A percentile compares a stretch with the other conserved stretches of the same genome.
Conservation (phyloP, 2,888 invertebrate genomes). For the Xestia ashworthii region DNA sequence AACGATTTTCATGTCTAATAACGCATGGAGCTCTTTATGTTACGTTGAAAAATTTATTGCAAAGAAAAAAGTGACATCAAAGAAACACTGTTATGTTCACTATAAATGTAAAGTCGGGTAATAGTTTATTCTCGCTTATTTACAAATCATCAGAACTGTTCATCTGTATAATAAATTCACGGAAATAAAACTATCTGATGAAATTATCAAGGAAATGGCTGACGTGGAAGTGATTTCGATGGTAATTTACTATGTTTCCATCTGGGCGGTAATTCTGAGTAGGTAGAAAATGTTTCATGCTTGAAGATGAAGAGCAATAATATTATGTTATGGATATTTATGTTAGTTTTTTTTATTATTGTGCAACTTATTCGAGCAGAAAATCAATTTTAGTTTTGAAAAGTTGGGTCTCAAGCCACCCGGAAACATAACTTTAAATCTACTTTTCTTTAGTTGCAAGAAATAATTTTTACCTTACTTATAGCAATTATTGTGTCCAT, state of each 20-base stretch:
- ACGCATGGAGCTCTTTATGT: constrained; percentile 81
- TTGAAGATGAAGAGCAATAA: constrained; percentile 45
- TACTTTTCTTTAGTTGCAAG: not conserved
- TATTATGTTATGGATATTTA: constrained; percentile 41
- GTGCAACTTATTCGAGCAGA: constrained; percentile 3
- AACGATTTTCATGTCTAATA: constrained; percentile 82
- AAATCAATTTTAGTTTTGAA: constrained; percentile 11
- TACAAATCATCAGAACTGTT: constrained; percentile 67
- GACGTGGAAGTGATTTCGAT: constrained; percentile 57
- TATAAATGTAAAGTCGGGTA: constrained; percentile 72
- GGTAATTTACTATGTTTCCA: constrained; percentile 62
- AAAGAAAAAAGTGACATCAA: constrained; percentile 87
- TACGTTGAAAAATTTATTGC: constrained; percentile 84
- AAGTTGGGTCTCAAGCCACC: not conserved
- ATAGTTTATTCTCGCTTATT: constrained; percentile 66
- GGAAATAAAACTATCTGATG: constrained; percentile 64
- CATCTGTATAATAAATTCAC: constrained; percentile 63
- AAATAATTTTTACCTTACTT: not conserved
- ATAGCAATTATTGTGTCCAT: no score
- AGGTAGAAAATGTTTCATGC: constrained; percentile 37
- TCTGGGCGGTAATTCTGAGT: constrained; percentile 55
- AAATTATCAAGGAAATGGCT: constrained; percentile 67
- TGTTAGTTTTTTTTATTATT: constrained; percentile 13
- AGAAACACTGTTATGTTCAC: constrained; percentile 77
- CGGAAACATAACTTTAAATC: constrained; percentile 9